A percentile compares a stretch with the other conserved stretches of the same genome.
Conservation (phyloP, 2,888 invertebrate species). For the Branchinecta sandiegonensis region DNA sequence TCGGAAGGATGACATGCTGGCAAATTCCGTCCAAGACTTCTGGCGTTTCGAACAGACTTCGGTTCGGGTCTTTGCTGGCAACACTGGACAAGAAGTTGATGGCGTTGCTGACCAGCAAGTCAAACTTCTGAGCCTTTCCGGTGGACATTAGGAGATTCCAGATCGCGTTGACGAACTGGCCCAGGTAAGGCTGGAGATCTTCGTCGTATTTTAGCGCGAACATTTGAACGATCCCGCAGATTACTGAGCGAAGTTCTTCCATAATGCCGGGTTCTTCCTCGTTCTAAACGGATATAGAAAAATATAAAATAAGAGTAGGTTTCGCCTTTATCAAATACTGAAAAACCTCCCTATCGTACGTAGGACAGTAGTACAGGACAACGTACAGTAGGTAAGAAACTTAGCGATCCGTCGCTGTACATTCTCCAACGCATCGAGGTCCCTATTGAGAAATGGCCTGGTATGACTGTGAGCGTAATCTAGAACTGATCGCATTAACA, state of each 20-base stretch:
- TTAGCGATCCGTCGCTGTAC: background rate
- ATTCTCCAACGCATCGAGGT: no score
- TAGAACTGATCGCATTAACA: no score
- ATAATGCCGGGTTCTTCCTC: slow-evolving; percentile 74
- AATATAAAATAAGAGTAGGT: background rate
- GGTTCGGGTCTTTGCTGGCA: slow-evolving; percentile 76
- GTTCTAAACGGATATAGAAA: slow-evolving; percentile 39
- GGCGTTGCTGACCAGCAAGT: slow-evolving; percentile 85
- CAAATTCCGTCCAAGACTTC: slow-evolving; percentile 76
- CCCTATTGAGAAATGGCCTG: no score
- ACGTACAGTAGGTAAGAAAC: no score
- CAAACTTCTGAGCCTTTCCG: slow-evolving; percentile 71
- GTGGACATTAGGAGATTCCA: slow-evolving; percentile 81
- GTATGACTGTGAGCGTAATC: no score
- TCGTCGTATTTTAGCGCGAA: slow-evolving; percentile 98
- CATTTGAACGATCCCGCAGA: slow-evolving; percentile 85
- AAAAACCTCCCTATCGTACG: no score
- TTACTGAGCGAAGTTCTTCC: slow-evolving; percentile 82
- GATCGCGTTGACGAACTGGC: slow-evolving; percentile 80
- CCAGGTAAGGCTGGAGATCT: slow-evolving; percentile 79
- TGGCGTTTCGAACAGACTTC: slow-evolving; percentile 73
- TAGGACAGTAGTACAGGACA: no score
- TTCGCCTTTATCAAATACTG: no score
- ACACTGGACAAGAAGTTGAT: slow-evolving; percentile 87
- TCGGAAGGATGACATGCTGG: slow-evolving; percentile 96